Base-by-base conservation (phyloP, 2,113 vertebrate genomes). In the Oryzias javanicus region DNA sequence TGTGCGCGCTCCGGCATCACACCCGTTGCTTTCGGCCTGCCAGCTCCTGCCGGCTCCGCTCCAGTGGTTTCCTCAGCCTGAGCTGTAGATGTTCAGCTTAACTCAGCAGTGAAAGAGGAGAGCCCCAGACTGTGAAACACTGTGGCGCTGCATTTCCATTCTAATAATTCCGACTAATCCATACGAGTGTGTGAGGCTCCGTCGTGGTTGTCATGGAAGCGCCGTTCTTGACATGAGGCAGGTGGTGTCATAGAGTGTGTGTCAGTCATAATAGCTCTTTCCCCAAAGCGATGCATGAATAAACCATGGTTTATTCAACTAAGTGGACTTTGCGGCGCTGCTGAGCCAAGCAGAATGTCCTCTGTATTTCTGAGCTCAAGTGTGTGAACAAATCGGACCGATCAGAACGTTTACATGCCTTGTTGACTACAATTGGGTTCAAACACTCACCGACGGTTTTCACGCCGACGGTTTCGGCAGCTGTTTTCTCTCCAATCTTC, bases 381-480 rank as follows among this genome's bases (percentile, higher is more conserved):
- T 63, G 35, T n/a, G 46, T 14, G 29, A 4, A 52, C 44, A 51
- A 20, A 29, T 44, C 25, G 22, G 5, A 44, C 48, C 27, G 24
- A 15, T 46, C 19, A n/a, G 55, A 27, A 15, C 14, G 60, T 68
- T 71, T 57, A 55, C 56, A 49, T 20, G 63, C 44, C 19, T 59
- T 2, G 41, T 14, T 46, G 56, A 49, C 3, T 41, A 45, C 20
- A 41, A 8, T 3, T 10, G 8, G 35, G 2, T 12, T 13, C 20
- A 29, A 48, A 16, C 48, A 81, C 96, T 94, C 83, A 99, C 97
- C 97, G 0, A 98, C 92, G 44, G 95, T 93, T 40, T 94, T 96
- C 72, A 99, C 93, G 24, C 92, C 91, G 83, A 98, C 46, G 0
- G 72, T 70, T 20, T 91, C 93, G 79, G 83, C 81, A 19, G 88